Evolutionary conservation across 2,113 vertebrate species (phyloP).

Genomic region (Syrrhaptes paradoxus): DNA sequence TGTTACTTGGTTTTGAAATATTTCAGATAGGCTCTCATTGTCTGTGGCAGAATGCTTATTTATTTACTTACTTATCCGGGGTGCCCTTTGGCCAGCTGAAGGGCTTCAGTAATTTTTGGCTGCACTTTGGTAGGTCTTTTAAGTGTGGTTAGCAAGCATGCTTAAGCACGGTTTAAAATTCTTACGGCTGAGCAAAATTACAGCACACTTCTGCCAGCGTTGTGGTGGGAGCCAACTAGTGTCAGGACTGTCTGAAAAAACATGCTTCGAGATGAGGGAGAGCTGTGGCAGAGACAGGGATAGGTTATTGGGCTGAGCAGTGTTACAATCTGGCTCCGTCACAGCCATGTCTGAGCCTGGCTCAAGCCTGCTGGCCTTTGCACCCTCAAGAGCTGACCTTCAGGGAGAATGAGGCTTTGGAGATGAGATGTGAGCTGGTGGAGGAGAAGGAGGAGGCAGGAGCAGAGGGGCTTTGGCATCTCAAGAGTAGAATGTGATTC

Average conservation of each 20-base stretch:
- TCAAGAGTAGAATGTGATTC: rapidly evolving
- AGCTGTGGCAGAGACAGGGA: not conserved
- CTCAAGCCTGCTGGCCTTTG: not conserved
- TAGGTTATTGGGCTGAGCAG: not conserved
- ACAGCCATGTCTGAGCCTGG: not conserved
- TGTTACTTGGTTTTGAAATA: not conserved
- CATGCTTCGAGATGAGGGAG: not conserved
- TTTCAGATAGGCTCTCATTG: constrained; percentile 14
- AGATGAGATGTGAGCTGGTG: not conserved
- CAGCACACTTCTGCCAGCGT: not conserved
- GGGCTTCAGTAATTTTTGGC: not conserved
- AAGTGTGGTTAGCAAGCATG: constrained; percentile 5
- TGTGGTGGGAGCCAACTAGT: not conserved
- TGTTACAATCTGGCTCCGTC: not conserved
- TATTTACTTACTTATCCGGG: not conserved
- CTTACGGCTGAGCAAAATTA: not conserved
- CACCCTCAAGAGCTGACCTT: not conserved
- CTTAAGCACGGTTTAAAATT: constrained; percentile 34
- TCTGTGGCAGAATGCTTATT: not conserved
- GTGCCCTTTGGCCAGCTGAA: not conserved
- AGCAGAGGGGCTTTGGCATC: not conserved
- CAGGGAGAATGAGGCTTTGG: not conserved
- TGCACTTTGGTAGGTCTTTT: not conserved
- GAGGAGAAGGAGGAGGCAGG: not conserved
- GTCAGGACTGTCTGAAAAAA: not conserved